Evolutionary conservation across 2,888 invertebrate species (phyloP).

Genomic region (Polymixis flavicincta): DNA sequence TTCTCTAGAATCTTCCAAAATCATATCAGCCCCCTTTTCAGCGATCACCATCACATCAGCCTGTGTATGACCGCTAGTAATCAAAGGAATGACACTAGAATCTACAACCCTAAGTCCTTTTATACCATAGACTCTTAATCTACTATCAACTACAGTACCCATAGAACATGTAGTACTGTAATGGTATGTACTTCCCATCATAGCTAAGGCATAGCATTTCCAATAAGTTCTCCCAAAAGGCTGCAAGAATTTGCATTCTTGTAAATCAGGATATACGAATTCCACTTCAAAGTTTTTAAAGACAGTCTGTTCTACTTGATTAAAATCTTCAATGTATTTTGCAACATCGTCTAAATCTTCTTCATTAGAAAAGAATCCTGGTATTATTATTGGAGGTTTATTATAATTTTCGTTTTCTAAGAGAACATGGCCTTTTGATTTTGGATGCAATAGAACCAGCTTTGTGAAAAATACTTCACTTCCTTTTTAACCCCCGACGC

Average conservation of each 20-base stretch:
- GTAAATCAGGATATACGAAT: conserved; percentile 65
- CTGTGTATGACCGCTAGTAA: conserved; percentile 90
- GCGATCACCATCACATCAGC: conserved; percentile 91
- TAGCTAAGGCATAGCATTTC: conserved; percentile 55
- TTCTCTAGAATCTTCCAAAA: conserved; percentile 44
- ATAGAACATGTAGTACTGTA: conserved; percentile 62
- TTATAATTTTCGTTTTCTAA: conserved; percentile 88
- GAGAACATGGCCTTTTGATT: conserved; percentile 88
- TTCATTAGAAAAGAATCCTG: conserved; percentile 89
- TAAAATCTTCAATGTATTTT: conserved; percentile 75
- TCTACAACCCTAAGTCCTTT: conserved; percentile 91
- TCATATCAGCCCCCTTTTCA: conserved; percentile 86
- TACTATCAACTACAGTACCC: conserved; percentile 58
- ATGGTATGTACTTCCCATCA: conserved; percentile 46
- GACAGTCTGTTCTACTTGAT: conserved; percentile 79
- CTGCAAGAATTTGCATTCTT: conserved; percentile 40
- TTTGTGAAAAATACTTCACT: conserved; percentile 42
- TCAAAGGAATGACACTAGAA: conserved; percentile 91
- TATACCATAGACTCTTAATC: conserved; percentile 86
- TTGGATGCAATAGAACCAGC: conserved; percentile 74
- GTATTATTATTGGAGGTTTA: conserved; percentile 89
- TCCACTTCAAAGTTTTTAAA: conserved; percentile 77
- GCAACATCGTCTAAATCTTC: conserved; percentile 85
- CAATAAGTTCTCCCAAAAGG: conserved; percentile 38
- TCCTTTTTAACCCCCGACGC: too few relatives aligned